Evolutionary conservation across 2,113 vertebrate species (phyloP), one percentile per base, ranked within the genome.

Genomic region (Tychaedon coryphoeus): DNA sequence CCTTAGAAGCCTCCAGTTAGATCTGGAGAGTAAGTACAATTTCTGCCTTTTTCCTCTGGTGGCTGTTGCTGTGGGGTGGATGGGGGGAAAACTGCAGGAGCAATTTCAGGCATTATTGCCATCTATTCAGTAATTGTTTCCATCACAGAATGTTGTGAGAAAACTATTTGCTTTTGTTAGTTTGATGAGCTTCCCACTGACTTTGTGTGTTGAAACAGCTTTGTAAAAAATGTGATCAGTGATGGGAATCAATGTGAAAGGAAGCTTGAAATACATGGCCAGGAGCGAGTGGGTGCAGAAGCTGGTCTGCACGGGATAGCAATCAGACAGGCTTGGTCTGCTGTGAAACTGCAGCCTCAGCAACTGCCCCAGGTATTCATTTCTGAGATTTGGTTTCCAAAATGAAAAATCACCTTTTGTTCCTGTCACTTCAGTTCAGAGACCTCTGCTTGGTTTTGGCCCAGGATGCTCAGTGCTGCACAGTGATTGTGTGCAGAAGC

Each of bases 221-320:
- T 54, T 36, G 24, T 60, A 31, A 82, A 50, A 82, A 75, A 19
- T 9, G 17, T 0, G 1, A 5, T 70, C 16, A 9, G 12, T 43
- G 14, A 3, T 64, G 23, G 34, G 53, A 64, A 62, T 31, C 0
- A 1, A 2, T 23, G 45, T 1, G 7, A 72, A 67, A 60, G 43
- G 38, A 62, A 54, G 6, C 4, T 25, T 10, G 31, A 34, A 91
- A 26, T 38, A 6, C 0, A 11, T 13, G 36, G 24, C 12, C 12
- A 14, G 50, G 29, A 75, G 47, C 0, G 1, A 58, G 51, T 0
- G 5, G 25, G 15, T 58, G 42, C 20, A 57, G 65, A 29, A 47
- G 33, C 25, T 50, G 40, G 29, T 13, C 19, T 43, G 51, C 26
- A 70, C 57, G 33, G 19, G 13, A 20, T 23, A 54, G 31, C 19